These are phyloP conservation scores for Petaurus breviceps DNA, from an alignment of 2,113 vertebrate genomes.

Conservation along the genomic window DNA sequence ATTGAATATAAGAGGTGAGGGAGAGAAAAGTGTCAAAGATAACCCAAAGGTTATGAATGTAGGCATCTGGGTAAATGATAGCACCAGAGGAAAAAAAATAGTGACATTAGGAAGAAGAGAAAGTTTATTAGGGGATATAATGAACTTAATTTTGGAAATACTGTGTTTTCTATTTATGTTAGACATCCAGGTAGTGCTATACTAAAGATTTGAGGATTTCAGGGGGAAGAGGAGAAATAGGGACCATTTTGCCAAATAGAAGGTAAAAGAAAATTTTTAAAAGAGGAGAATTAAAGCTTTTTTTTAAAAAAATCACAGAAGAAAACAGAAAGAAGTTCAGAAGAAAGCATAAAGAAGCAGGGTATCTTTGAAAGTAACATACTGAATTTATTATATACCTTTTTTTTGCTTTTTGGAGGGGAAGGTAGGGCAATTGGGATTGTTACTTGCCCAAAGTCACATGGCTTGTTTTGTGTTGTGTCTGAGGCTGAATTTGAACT, in stretches of 20 bases:
- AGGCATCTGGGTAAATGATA: background rate
- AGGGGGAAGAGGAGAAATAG: background rate
- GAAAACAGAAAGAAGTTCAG: too few relatives aligned
- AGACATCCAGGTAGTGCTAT: background rate
- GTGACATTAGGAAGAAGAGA: background rate
- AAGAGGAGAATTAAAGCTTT: background rate
- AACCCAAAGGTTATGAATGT: background rate
- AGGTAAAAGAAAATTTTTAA: background rate
- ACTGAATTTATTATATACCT: background rate
- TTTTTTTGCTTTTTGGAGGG: too few relatives aligned
- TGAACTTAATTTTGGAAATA: background rate
- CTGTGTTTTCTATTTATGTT: background rate
- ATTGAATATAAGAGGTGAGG: background rate
- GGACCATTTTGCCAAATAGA: background rate
- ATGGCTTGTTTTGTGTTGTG: too few relatives aligned
- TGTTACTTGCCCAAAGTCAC: too few relatives aligned
- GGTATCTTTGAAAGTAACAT: background rate
- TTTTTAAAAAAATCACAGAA: background rate
- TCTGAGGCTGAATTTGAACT: too few relatives aligned
- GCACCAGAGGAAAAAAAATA: background rate
- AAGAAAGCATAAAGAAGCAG: too few relatives aligned
- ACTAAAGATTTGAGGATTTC: background rate
- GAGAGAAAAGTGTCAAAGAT: background rate
- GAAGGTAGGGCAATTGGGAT: too few relatives aligned
- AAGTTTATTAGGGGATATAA: background rate